Base-by-base conservation (phyloP, 2,888 invertebrate species). In the Gastrophysa polygoni region DNA sequence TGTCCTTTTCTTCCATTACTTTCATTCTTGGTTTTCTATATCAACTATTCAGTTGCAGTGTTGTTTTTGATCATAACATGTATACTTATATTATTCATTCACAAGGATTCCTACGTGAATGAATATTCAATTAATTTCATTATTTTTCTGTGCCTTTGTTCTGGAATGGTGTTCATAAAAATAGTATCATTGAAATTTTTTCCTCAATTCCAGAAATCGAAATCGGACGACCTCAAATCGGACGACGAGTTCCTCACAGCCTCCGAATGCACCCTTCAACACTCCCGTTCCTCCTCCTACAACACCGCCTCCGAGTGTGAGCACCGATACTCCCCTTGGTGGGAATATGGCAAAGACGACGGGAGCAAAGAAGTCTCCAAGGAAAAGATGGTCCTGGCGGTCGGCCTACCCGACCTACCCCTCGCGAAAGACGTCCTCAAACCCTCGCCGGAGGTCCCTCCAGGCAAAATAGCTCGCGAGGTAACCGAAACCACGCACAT, bases 251-350 rank as follows among this genome's bases (percentile, higher is more conserved):
- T 89, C 77, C 83, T 85, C 29, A 89, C 89, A 1, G 89, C 89
- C 11, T 89, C 89, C 0, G 89, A 90, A 72, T 87, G 87, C 71
- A 88, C 89, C 47, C 84, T 86, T 4, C 88, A 88, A 24, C 88
- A 86, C 62, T 89, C 89, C 5, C 82, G 88, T 59, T 88, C 88
- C 24, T 89, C 88, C 17, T 89, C 89, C 1, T 89, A 88, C 78
- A 88, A 88, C 73, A 89, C 88, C 0, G 88, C 88, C 10, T 89
- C 88, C 1, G 88, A 88, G 76, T 87, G 86, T 68, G 88, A 88
- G 62, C 83, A 83, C 43, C 73, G 77, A 28, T 85, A 83, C 58
- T 82, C 83, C 0, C 85, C 86, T 18, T 87, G 86, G 77, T 86
- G 86, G 83, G 84, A 85, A 59, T 81, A 82, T 64, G 86, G 85